These are phyloP conservation scores for Trypoxylon attenuatum DNA, from an alignment of 2,888 invertebrate genomes.

Conservation along the genomic window DNA sequence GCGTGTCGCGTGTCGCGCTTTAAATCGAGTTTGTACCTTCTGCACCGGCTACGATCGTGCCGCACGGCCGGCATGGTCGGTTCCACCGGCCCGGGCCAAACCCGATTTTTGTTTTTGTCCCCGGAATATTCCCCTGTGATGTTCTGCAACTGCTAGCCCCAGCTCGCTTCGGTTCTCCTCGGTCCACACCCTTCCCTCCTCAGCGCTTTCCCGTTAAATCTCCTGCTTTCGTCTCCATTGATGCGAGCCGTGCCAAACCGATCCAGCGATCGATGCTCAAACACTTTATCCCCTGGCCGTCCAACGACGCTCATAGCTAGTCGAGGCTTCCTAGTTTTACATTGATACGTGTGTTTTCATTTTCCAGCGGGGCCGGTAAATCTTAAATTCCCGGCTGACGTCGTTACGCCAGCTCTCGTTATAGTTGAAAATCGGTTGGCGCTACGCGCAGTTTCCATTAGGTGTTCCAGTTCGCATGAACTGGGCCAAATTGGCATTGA, in stretches of 20 bases:
- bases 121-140: too few relatives aligned
- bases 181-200: too few relatives aligned
- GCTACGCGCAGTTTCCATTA: neutral
- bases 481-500: neutral
- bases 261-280: too few relatives aligned
- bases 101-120: conserved; percentile 55
- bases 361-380: conserved; percentile 29
- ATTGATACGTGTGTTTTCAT: too few relatives aligned
- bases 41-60: conserved; percentile 40
- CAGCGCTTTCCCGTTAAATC: too few relatives aligned
- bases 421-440: neutral
- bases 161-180: too few relatives aligned
- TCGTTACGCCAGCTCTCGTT: neutral
- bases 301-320: neutral
- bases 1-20: conserved; percentile 68
- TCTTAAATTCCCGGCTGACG: conserved; percentile 1
- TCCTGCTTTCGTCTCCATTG: too few relatives aligned
- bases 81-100: conserved; percentile 39
- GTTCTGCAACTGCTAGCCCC: too few relatives aligned
- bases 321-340: neutral
- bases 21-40: conserved; percentile 70
- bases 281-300: too few relatives aligned
- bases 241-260: too few relatives aligned
- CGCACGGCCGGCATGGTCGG: conserved; percentile 1
- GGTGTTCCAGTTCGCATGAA: neutral